A percentile compares a stretch with the other conserved stretches of the same genome.
Conservation (phyloP, 2,113 vertebrate genomes). For the Tonatia bakeri region DNA sequence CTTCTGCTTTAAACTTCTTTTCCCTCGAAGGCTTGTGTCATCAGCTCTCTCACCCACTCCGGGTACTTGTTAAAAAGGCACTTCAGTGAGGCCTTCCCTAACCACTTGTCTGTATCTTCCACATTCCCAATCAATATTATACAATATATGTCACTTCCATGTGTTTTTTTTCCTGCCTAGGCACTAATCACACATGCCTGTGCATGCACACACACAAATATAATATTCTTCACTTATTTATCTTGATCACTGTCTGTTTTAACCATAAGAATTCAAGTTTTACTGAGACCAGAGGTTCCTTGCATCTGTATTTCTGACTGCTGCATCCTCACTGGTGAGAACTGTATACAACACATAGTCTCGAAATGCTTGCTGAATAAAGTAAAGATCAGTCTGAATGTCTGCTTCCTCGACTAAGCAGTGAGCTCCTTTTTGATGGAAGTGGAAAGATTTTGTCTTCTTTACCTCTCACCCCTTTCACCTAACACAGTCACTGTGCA, state of each 20-base stretch:
- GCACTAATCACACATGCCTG: background rate
- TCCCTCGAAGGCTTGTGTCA: background rate
- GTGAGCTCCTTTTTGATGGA: background rate
- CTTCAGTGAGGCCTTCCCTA: background rate
- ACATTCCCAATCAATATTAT: background rate
- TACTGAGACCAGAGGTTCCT: background rate
- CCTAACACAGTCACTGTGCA: fast-evolving
- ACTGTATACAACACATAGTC: fast-evolving
- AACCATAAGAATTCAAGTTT: background rate
- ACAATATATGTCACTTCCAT: background rate
- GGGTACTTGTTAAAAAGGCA: background rate
- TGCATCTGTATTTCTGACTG: background rate
- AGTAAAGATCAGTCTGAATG: background rate
- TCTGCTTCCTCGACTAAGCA: background rate
- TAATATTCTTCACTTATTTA: background rate
- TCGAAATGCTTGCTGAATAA: background rate
- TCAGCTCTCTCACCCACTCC: background rate
- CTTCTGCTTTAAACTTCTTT: background rate
- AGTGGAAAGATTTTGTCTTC: too few relatives aligned
- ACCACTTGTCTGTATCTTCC: background rate
- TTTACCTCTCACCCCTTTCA: background rate
- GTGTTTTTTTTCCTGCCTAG: background rate
- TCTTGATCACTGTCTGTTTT: background rate
- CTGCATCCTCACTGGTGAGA: background rate
- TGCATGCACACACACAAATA: background rate